Conservation (phyloP, 1,140 invertebrate species). For the Micrasema minimum region DNA sequence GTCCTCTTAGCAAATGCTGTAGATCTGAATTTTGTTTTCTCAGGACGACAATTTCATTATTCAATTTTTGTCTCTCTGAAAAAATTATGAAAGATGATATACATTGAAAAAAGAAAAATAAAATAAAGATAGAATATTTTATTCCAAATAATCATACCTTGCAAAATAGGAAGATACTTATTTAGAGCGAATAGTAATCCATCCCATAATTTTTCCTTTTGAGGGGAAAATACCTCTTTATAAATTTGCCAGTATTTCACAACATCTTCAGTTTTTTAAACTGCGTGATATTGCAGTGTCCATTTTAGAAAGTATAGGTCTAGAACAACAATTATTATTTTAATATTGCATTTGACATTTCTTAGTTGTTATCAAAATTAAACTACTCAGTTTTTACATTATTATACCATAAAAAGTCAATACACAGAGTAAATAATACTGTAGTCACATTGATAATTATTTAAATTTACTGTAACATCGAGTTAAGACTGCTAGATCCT, state of each 20-base stretch:
- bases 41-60: slow-evolving; percentile 58
- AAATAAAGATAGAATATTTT: too few relatives aligned
- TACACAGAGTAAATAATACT: too few relatives aligned
- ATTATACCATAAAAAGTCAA: too few relatives aligned
- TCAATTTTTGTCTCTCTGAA: slow-evolving; percentile 60
- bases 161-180: slow-evolving; percentile 67
- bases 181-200: slow-evolving; percentile 65
- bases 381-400: too few relatives aligned
- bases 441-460: too few relatives aligned
- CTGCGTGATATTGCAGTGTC: slow-evolving; percentile 62
- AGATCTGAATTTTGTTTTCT: slow-evolving; percentile 65
- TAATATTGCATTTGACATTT: too few relatives aligned
- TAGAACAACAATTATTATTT: too few relatives aligned
- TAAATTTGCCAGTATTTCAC: slow-evolving; percentile 66
- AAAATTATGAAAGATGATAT: slow-evolving; percentile 34
- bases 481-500: too few relatives aligned
- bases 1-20: slow-evolving; percentile 58
- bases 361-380: too few relatives aligned
- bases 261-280: slow-evolving; percentile 63
- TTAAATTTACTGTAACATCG: too few relatives aligned
- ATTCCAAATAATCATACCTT: too few relatives aligned
- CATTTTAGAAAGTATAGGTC: slow-evolving; percentile 19
- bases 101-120: too few relatives aligned
- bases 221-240: slow-evolving; percentile 59
- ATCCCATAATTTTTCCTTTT: slow-evolving; percentile 68